phyloP scores from a whole-genome alignment of 2,797 vertebrate genomes.

The Avahi laniger region DNA sequence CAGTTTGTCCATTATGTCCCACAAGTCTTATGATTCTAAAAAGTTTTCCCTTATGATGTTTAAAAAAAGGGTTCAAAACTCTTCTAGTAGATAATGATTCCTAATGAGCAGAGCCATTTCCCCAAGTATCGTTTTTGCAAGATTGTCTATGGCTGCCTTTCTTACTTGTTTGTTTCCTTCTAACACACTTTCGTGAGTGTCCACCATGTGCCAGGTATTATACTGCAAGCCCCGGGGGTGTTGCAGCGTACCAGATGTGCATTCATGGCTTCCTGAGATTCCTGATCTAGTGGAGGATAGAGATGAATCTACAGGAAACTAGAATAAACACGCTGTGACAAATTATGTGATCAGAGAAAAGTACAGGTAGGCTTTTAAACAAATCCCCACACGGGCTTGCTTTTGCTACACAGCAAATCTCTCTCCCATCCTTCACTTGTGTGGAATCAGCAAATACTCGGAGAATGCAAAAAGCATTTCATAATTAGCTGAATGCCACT shows the following conservation, averaged over 20 bases:
- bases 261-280: not conserved
- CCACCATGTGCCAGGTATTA: too few species aligned
- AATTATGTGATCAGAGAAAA: not conserved
- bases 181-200: not conserved
- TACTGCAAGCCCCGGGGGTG: too few species aligned
- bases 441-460: not conserved
- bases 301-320: not conserved
- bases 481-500: not conserved
- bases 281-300: not conserved
- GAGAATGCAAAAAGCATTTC: not conserved
- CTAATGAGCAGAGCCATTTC: not conserved
- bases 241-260: accelerated
- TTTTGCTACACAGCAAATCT: not conserved
- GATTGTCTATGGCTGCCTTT: not conserved
- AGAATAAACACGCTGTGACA: not conserved
- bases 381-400: not conserved
- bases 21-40: not conserved
- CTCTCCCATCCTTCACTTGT: not conserved
- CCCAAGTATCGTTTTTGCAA: not conserved
- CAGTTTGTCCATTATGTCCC: not conserved
- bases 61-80: not conserved
- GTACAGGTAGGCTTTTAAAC: not conserved
- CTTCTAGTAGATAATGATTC: accelerated
- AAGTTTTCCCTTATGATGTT: not conserved
- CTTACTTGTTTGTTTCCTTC: not conserved